Evolutionary conservation across 2,797 vertebrate species (phyloP).

Genomic region (Moxostoma hubbsi): DNA sequence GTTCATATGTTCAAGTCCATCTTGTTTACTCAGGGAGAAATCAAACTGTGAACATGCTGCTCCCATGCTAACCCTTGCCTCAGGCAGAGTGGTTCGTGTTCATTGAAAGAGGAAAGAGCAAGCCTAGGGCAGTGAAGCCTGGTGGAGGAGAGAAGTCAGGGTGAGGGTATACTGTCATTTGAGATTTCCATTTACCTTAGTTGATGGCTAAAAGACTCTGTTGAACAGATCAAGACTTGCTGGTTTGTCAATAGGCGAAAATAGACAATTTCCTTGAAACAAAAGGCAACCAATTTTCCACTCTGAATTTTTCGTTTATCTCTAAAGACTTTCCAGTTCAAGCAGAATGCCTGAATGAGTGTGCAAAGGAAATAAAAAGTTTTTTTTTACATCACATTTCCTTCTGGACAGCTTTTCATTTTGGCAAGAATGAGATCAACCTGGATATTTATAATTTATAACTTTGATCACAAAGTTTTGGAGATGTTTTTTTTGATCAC

Average conservation of each 20-base stretch:
- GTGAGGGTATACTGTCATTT: background rate
- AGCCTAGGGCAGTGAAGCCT: slow-evolving; percentile 15
- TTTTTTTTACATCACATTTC: slow-evolving; percentile 15
- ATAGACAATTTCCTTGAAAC: background rate
- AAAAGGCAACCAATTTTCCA: background rate
- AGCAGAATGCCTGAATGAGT: slow-evolving; percentile 22
- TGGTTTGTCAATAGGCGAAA: slow-evolving; percentile 18
- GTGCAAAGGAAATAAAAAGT: slow-evolving; percentile 22
- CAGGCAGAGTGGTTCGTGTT: slow-evolving; percentile 15
- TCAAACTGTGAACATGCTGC: background rate
- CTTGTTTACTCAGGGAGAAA: background rate
- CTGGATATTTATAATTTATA: slow-evolving; percentile 24
- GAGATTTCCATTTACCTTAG: slow-evolving; percentile 30
- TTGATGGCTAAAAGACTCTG: background rate
- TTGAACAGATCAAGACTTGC: background rate
- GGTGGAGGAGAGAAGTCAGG: slow-evolving; percentile 16
- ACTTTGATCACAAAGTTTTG: slow-evolving; percentile 26
- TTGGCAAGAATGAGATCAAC: slow-evolving; percentile 1
- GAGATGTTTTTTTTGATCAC: background rate
- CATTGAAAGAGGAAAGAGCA: slow-evolving; percentile 27
- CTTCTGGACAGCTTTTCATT: slow-evolving; percentile 5
- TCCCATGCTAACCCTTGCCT: background rate
- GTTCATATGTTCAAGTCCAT: slow-evolving; percentile 8
- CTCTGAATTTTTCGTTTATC: background rate
- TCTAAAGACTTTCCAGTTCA: slow-evolving; percentile 4